Base-by-base conservation (phyloP, 2,113 vertebrate genomes). In the Echinops telfairi region DNA sequence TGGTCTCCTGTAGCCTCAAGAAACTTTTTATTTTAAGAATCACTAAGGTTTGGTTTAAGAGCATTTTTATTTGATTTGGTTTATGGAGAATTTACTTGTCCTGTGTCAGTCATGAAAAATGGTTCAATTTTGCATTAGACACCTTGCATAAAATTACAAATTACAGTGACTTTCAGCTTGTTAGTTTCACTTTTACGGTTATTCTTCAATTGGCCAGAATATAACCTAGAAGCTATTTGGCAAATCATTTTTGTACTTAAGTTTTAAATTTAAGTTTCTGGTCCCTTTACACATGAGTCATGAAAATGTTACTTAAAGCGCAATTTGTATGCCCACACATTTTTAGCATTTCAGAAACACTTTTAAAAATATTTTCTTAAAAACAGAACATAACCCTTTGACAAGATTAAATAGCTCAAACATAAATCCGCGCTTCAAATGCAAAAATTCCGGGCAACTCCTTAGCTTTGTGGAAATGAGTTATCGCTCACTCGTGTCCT, bases 1-100 rank as follows among this genome's bases (percentile, higher is more conserved):
- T 82, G 95, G 96, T 96, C 96, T 81, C 60, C 81, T 58, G 68
- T 40, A 95, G 95, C 95, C 97, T 96, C 97, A 96, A 92, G 85
- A 92, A 96, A 76, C 75, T 78, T 95, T 94, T 92, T 93, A 93
- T 88, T 96, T 96, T 88, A 93, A 75, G 86, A 92, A 71, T 77
- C 79, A 75, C 87, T 92, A 84, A 60, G 88, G 22, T 85, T 95
- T 88, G 75, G 77, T 62, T 92, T 89, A 78, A 88, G 47, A 88
- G 8, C 64, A 86, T 96, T 95, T 96, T 92, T 47, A 81, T 95
- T 95, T 88, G 38, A 83, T 89, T 95, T 95, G 57, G 77, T 83
- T 93, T 89, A 94, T 82, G 83, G 68, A 29, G 75, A 92, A 79
- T 68, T 71, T 86, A 76, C 23, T 19, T 64, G 27, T 40, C 73